Conservation (phyloP, 2,797 vertebrate species). For the Miichthys miiuy region DNA sequence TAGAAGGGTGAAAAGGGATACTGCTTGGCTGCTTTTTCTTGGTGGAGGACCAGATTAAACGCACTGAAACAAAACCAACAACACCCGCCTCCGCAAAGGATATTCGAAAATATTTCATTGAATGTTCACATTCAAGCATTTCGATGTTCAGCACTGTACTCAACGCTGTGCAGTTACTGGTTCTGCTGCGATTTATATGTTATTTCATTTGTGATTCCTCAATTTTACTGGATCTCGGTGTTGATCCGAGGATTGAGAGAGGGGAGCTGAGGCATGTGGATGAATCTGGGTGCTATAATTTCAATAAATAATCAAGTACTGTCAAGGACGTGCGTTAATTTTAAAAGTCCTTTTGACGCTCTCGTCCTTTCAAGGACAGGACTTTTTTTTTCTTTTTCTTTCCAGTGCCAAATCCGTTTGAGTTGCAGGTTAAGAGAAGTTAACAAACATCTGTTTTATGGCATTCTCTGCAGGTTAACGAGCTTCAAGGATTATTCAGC, state of each 20-base stretch:
- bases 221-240: conserved; percentile 29
- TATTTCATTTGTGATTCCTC: conserved; percentile 35
- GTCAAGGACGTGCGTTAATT: conserved; percentile 46
- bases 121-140: not conserved
- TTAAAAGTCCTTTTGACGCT: conserved; percentile 16
- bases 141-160: not conserved
- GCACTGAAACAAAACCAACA: not conserved
- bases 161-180: not conserved
- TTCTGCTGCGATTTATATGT: not conserved
- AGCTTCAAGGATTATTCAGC: conserved; percentile 39
- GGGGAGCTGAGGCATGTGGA: conserved; percentile 14
- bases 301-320: conserved; percentile 68
- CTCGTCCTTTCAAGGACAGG: conserved; percentile 29
- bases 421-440: conserved; percentile 17
- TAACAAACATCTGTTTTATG: conserved; percentile 36
- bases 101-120: conserved; percentile 7
- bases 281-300: conserved; percentile 37
- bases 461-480: conserved; percentile 17
- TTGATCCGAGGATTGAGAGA: conserved; percentile 39
- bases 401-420: not conserved
- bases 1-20: not conserved
- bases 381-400: not conserved
- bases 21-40: not conserved
- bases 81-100: not conserved
- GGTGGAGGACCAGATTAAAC: conserved; percentile 1